Percentiles rank a stretch among this genome's conserved stretches.
These are phyloP conservation scores for Drosophila ezoana DNA, from an alignment of 2,888 invertebrate genomes.

Conservation along the genomic window DNA sequence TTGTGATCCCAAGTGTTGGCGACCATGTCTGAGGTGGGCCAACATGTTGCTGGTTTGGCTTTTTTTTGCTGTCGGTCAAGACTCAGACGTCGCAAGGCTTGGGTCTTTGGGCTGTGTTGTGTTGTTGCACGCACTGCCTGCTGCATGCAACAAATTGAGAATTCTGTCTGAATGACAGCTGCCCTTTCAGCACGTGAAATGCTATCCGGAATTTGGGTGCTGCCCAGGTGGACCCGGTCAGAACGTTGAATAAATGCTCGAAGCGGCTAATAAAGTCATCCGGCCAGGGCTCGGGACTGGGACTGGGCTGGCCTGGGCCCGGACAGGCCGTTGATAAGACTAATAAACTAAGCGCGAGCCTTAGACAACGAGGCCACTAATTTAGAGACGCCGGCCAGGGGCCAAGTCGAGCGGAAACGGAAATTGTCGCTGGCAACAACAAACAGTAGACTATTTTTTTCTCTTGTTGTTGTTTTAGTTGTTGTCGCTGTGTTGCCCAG, in stretches of 20 bases:
- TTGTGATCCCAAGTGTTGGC: neutral
- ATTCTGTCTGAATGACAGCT: conserved; percentile 1
- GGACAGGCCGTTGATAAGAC: conserved; percentile 48
- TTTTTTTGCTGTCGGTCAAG: conserved; percentile 1
- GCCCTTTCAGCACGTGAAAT: conserved; percentile 1
- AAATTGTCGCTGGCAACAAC: conserved; percentile 65
- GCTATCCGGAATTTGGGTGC: conserved; percentile 6
- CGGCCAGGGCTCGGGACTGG: neutral
- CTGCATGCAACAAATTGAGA: conserved; percentile 16
- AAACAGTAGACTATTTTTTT: conserved; percentile 21
- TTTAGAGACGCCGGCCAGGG: conserved; percentile 50
- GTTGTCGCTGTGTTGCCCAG: conserved; percentile 50
- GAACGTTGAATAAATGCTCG: conserved; percentile 43
- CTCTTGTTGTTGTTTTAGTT: conserved; percentile 32
- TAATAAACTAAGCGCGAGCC: conserved; percentile 63
- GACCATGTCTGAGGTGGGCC: neutral
- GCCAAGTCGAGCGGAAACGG: conserved; percentile 67
- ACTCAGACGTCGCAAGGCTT: neutral
- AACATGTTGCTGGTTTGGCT: conserved; percentile 16
- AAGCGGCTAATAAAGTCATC: conserved; percentile 63
- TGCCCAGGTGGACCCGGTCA: conserved; percentile 11
- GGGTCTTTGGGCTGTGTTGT: conserved; percentile 1
- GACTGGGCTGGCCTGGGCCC: neutral
- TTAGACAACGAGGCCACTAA: conserved; percentile 31
- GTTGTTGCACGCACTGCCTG: conserved; percentile 2